Evolutionary conservation across 2,113 vertebrate genomes (phyloP).

Genomic region (Apodemus speciosus): DNA sequence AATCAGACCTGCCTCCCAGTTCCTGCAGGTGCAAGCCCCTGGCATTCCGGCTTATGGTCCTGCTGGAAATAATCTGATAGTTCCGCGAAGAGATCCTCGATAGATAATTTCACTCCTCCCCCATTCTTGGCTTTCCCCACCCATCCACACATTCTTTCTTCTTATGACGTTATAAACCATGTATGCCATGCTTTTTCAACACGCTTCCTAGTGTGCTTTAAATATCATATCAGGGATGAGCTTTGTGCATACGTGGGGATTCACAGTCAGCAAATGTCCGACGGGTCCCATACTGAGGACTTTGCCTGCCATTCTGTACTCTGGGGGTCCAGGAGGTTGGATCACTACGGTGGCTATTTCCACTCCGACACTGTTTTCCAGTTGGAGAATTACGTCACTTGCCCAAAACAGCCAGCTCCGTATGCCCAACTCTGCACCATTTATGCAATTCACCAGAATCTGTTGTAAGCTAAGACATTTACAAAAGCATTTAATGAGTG

Average conservation of each 20-base stretch:
- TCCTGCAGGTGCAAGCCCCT: slow-evolving; percentile 64
- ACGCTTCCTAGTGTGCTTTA: not conserved
- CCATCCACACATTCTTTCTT: not conserved
- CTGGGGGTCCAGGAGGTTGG: not conserved
- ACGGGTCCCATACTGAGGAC: not conserved
- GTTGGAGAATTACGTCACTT: slow-evolving; percentile 20
- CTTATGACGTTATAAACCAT: slow-evolving; percentile 22
- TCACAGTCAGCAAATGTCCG: not conserved
- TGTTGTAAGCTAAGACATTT: slow-evolving; percentile 14
- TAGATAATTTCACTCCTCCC: not conserved
- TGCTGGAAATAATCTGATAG: slow-evolving; percentile 10
- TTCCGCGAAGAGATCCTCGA: not conserved
- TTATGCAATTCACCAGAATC: not conserved
- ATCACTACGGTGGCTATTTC: not conserved
- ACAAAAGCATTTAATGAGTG: slow-evolving; percentile 3
- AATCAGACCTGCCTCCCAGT: slow-evolving; percentile 62
- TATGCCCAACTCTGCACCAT: not conserved
- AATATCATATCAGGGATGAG: not conserved
- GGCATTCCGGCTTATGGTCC: slow-evolving; percentile 19
- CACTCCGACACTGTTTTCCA: not conserved
- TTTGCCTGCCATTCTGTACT: not conserved
- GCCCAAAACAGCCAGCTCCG: not conserved
- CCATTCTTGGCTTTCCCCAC: not conserved
- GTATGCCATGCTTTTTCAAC: not conserved
- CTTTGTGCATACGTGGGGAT: not conserved